These are phyloP conservation scores for Apodemus agrarius DNA, from an alignment of 2,797 vertebrate genomes.

Conservation along the genomic window DNA sequence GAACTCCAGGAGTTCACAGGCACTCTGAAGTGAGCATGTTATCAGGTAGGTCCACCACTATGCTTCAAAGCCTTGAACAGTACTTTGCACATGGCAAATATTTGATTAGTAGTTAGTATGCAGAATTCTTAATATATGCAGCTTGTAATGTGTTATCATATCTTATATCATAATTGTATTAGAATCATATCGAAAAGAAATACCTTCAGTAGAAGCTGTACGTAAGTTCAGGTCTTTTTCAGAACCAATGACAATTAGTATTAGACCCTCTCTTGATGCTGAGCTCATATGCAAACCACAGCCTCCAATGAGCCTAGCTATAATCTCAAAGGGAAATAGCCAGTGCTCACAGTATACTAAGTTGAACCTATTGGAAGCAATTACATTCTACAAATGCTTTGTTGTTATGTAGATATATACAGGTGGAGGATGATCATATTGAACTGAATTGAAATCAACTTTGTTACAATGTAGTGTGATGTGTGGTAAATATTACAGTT, in stretches of 20 bases:
- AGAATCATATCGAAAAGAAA: too few relatives aligned
- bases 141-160: not conserved
- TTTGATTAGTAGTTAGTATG: not conserved
- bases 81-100: not conserved
- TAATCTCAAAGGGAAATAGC: not conserved
- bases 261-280: not conserved
- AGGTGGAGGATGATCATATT: not conserved
- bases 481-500: not conserved
- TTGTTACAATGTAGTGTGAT: not conserved
- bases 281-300: not conserved
- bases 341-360: not conserved
- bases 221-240: not conserved
- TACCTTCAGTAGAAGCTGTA: not conserved
- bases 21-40: not conserved
- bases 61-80: not conserved
- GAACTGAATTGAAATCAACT: not conserved
- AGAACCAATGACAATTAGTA: too few relatives aligned
- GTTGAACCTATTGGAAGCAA: not conserved
- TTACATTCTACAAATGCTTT: not conserved
- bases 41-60: not conserved
- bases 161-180: not conserved
- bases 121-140: not conserved
- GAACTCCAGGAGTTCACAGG: not conserved
- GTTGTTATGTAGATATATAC: not conserved
- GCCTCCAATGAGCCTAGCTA: not conserved